Base-by-base conservation (phyloP, 2,888 invertebrate genomes). In the Diarsia mendica region DNA sequence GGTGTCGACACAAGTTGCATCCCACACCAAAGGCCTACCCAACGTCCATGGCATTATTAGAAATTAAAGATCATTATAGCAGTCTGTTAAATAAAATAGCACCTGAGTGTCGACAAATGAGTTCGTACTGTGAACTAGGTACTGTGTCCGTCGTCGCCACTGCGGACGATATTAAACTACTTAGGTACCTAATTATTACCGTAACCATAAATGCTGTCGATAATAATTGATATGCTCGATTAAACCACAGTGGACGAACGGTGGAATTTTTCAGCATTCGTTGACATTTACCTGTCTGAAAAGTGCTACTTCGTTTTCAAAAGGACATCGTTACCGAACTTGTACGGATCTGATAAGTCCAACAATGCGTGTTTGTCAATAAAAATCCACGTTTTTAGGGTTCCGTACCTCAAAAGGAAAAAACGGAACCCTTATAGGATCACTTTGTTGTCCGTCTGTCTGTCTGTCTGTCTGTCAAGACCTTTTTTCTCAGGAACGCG, bases 161-260 rank as follows among this genome's bases (percentile, higher is more conserved):
- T 58, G 72, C 63, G 48, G 63, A 72, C 64, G 65, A 71, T 81
- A 87, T 84, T 84, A 51, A 81, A 86, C 80, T n/a, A n/a, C n/a
- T n/a, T n/a, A n/a, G n/a, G n/a, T n/a, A n/a, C n/a, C n/a, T 87
- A 89, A 90, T 90, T 88, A 89, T 81, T 84, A 77, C 71, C 67
- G 75, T 77, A 79, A 78, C 67, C 78, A 85, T 91, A 83, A 88
- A 83, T 84, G 89, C 91, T 92, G 90, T 85, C 88, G 91, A 86
- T 92, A 91, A 92, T 91, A 91, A 92, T 91, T 92, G 87, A 86
- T 89, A 90, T 88, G 87, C 84, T 89, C 89, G 90, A 92, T 93
- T 92, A 91, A 91, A 89, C 85, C 83, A 77, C 79, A 91, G 87
- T 86, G 75, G 80, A 81, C 71, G 76, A 85, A 84, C 80, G 80